Evolutionary conservation across 2,113 vertebrate species (phyloP).

Genomic region (Calonectris borealis): DNA sequence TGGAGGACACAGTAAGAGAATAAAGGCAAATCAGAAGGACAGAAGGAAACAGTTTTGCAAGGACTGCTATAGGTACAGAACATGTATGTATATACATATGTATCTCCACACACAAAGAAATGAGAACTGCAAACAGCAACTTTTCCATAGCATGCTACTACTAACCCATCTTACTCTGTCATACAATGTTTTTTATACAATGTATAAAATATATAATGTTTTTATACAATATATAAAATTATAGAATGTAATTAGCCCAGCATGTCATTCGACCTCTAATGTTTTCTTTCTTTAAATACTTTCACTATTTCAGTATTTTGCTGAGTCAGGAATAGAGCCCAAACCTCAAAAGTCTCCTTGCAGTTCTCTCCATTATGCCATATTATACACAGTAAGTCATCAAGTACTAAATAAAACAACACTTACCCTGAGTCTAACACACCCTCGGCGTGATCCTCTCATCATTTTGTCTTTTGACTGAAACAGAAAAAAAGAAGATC

Average conservation of each 20-base stretch:
- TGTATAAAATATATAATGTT: not conserved
- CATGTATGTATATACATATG: not conserved
- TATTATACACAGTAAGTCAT: not conserved
- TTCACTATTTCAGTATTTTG: constrained; percentile 2
- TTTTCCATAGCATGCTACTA: not conserved
- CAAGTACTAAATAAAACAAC: not conserved
- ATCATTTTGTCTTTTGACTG: constrained; percentile 99
- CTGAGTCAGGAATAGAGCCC: not conserved
- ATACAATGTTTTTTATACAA: not conserved
- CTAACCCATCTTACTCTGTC: not conserved
- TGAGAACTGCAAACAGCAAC: not conserved
- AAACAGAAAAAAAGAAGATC: constrained; percentile 62
- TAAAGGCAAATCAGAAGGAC: not conserved
- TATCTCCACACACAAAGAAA: not conserved
- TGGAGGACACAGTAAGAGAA: not conserved
- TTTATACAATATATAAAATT: not conserved
- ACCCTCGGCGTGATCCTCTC: constrained; percentile 97
- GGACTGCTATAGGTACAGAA: not conserved
- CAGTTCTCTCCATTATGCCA: not conserved
- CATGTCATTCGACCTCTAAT: not conserved
- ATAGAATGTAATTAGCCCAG: not conserved
- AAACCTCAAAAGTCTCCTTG: constrained; percentile 27
- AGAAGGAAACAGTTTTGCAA: not conserved
- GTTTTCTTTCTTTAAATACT: constrained; percentile 25
- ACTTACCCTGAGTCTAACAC: constrained; percentile 90